Conservation (phyloP, 53 echinoderm and acorn worm genomes). For the Zoroaster sp. region DNA sequence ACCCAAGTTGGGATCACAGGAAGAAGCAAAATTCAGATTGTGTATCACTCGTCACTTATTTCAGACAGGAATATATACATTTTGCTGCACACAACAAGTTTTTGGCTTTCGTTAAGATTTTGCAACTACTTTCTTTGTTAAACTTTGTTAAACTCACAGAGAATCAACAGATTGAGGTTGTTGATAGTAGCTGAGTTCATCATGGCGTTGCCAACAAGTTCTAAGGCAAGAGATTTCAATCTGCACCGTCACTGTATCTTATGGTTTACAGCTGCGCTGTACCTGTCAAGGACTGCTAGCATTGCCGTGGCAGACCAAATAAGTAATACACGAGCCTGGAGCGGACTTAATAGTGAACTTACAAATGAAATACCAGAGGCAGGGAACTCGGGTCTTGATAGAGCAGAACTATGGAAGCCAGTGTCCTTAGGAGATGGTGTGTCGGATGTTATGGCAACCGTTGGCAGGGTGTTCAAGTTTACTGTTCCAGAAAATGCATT, state of each 20-base stretch:
- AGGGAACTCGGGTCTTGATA: neutral
- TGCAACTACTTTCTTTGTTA: too few relatives aligned
- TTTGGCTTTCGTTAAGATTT: too few relatives aligned
- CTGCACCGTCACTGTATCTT: constrained; percentile 18
- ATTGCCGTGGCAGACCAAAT: neutral
- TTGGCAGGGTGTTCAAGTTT: constrained; percentile 90
- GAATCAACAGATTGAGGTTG: neutral
- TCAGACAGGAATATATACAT: neutral
- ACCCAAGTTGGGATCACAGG: neutral
- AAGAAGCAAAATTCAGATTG: neutral
- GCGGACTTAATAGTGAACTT: constrained; percentile 4
- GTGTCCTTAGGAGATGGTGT: constrained; percentile 80
- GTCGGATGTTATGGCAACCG: constrained; percentile 82
- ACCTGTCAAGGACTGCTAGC: constrained; percentile 40
- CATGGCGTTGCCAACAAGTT: neutral
- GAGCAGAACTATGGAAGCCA: constrained; percentile 67
- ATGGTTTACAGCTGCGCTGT: constrained; percentile 19
- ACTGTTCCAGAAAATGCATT: constrained; percentile 91
- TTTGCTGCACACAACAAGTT: neutral
- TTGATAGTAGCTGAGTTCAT: neutral
- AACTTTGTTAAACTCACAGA: neutral
- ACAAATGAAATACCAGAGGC: neutral
- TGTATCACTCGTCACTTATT: neutral
- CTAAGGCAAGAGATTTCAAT: neutral
- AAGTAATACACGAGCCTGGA: neutral